These are phyloP conservation scores for Drosophila koepferae DNA, from an alignment of 2,888 invertebrate species.

Conservation along the genomic window DNA sequence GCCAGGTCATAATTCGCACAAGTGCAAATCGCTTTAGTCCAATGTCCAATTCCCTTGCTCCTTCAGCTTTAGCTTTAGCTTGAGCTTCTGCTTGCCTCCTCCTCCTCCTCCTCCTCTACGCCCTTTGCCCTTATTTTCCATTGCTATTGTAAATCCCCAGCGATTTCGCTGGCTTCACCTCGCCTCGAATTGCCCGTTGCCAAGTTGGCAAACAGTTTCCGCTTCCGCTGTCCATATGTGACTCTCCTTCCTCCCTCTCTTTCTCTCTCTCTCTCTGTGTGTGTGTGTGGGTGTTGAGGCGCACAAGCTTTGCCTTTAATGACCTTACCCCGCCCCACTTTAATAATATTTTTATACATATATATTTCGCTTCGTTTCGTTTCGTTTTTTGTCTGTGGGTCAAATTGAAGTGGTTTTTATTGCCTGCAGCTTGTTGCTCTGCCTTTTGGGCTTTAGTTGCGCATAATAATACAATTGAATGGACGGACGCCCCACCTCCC, in stretches of 20 bases:
- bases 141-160: slow-evolving; percentile 59
- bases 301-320: slow-evolving; percentile 58
- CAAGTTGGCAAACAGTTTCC: slow-evolving; percentile 79
- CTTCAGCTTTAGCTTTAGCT: neutral
- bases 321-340: slow-evolving; percentile 64
- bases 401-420: slow-evolving; percentile 80
- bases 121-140: neutral
- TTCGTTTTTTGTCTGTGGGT: slow-evolving; percentile 60
- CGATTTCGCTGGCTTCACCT: slow-evolving; percentile 41
- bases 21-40: slow-evolving; percentile 71
- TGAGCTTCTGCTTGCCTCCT: neutral
- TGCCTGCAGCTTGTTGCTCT: slow-evolving; percentile 76
- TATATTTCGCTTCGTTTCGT: neutral
- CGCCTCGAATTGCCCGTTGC: slow-evolving; percentile 35
- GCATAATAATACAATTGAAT: slow-evolving; percentile 77
- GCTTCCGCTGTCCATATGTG: slow-evolving; percentile 76
- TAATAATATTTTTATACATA: slow-evolving; percentile 30
- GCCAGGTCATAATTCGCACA: slow-evolving; percentile 74
- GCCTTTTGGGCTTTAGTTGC: slow-evolving; percentile 68
- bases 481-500: neutral
- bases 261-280: neutral
- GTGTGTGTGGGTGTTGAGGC: slow-evolving; percentile 4
- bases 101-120: neutral
- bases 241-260: neutral
- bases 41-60: neutral